Evolutionary conservation across 2,888 invertebrate species (phyloP), one percentile per base, ranked within the genome.

Genomic region (Plebejus anna): DNA sequence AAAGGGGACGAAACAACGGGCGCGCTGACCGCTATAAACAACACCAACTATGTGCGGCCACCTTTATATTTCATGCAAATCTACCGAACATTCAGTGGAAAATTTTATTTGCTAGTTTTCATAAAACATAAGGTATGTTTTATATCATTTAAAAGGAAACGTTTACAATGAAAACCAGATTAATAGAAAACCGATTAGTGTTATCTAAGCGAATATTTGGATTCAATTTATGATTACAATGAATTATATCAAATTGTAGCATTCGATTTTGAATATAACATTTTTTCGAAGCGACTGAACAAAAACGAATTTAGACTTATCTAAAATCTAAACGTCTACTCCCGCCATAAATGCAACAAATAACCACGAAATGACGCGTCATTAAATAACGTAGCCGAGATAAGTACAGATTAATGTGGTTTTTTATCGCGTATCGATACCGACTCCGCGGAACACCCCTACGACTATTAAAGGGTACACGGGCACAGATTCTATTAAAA

Each of bases 21-120:
- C 85, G 82, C 81, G 81, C 86, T 90, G 92, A 92, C 93, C 93
- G 93, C 90, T 84, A 91, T 92, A 93, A 93, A 93, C 92, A 92
- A 91, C 84, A 84, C 82, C 83, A 91, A 91, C 91, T 92, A 91
- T 93, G 90, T 87, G 91, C 88, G 90, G 90, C 87, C 89, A 91
- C 92, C 93, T 92, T 94, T 93, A 92, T 93, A 93, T 93, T 90
- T 93, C 91, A 93, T 93, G 93, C 90, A 92, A 93, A 93, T 93
- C 87, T 86, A 77, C 81, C 82, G 72, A 82, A 81, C 79, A 80
- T 79, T 79, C 80, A 80, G 76, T 55, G 38, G 78, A 76, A 78
- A 77, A 78, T 80, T 78, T 77, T 81, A 55, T 55, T 32, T 73
- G 28, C 0, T 32, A 32, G 72, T 71, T 71, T 51, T 72, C 28